Base-by-base conservation (phyloP, 2,888 invertebrate genomes). In the Neoaliturus tenellus region DNA sequence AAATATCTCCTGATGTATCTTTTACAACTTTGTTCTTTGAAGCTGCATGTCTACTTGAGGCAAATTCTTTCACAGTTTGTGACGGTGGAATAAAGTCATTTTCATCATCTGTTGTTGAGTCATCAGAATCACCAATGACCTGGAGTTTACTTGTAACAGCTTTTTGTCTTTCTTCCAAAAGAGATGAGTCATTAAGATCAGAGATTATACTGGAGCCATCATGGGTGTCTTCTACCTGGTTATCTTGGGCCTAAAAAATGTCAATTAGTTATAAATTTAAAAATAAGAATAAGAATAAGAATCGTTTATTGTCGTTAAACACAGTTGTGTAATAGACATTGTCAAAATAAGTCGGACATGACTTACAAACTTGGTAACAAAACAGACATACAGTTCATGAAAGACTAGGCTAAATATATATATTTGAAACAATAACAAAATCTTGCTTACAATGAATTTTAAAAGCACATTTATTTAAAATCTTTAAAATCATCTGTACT, bases 21-120 rank as follows among this genome's bases (percentile, higher is more conserved):
- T 62, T 62, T 14, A 28, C 8, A n/a, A 3, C 12, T 25, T 62
- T 62, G 0, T 31, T 62, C 17, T 62, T 62, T 14, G 17, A 28
- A 28, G n/a, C 10, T 20, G 2, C 1, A 23, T 71, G 35, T 35
- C 23, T 71, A 23, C 20, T 71, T 14, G 35, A 33, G 1, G 17
- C 41, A 39, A 71, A 71, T 14, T 71, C 71, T 71, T 71, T 71
- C 4, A 71, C 71, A 39, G 71, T 39, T 71, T 71, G 71, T 39
- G 39, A 39, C 39, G 71, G 71, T 1, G 41, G 41, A 39, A 71
- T 41, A n/a, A 71, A 71, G 23, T 39, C 35, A 1, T 4, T 5
- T 39, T 71, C 71, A 6, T 71, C 71, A 20, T 71, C 71, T 39
- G 71, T 71, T 23, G 71, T 39, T 39, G 35, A 35, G 20, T 71